Evolutionary conservation across 2,797 vertebrate genomes (phyloP).

Genomic region (Phrynocephalus guinanensis): DNA sequence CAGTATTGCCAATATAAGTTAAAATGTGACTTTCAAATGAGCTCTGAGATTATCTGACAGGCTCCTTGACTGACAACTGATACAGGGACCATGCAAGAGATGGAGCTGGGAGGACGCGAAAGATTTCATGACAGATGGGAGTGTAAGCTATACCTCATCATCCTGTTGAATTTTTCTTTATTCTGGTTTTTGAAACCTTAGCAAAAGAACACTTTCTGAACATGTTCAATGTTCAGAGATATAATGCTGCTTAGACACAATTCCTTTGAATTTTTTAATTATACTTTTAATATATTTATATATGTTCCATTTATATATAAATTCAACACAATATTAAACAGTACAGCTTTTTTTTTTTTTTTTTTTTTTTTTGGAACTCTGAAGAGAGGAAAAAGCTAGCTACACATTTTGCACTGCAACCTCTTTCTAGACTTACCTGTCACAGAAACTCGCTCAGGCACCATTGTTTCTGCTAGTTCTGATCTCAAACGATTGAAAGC

Average conservation of each 20-base stretch:
- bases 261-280: constrained; percentile 66
- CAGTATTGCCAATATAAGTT: constrained; percentile 30
- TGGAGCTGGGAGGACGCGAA: neutral
- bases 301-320: constrained; percentile 63
- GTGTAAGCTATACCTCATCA: neutral
- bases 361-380: constrained; percentile 36
- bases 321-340: constrained; percentile 57
- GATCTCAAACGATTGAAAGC: constrained; percentile 30
- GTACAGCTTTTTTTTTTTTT: constrained; percentile 49
- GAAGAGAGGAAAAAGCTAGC: constrained; percentile 45
- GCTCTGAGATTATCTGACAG: neutral
- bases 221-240: constrained; percentile 52
- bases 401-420: constrained; percentile 55
- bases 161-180: neutral
- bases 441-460: constrained; percentile 35
- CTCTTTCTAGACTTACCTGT: neutral
- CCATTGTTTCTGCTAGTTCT: constrained; percentile 30
- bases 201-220: constrained; percentile 30
- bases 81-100: neutral
- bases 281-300: constrained; percentile 65
- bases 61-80: neutral
- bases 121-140: neutral
- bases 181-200: constrained; percentile 5
- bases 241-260: constrained; percentile 46
- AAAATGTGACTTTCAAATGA: constrained; percentile 31